Evolutionary conservation across 2,888 invertebrate species (phyloP).

Genomic region (Epinotia nisella): DNA sequence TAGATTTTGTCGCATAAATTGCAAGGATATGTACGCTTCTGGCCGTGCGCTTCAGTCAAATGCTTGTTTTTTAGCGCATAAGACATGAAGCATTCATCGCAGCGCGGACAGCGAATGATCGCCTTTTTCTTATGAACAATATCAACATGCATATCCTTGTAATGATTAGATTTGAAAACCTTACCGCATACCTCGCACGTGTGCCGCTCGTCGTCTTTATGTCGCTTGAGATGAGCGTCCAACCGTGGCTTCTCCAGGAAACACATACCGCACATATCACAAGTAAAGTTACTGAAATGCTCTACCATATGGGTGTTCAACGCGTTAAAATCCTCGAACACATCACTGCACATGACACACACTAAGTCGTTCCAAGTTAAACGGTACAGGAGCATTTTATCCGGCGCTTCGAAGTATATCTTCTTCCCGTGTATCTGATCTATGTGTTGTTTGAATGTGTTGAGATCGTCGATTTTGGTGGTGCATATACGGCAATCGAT

Average conservation of each 20-base stretch:
- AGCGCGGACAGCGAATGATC: conserved; percentile 73
- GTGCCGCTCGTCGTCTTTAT: conserved; percentile 80
- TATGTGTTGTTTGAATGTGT: conserved; percentile 71
- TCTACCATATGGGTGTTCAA: conserved; percentile 78
- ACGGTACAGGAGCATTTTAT: conserved; percentile 71
- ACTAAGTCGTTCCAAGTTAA: conserved; percentile 77
- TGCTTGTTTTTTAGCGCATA: conserved; percentile 77
- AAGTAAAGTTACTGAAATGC: conserved; percentile 77
- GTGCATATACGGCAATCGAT: conserved; percentile 75
- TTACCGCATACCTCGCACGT: conserved; percentile 82
- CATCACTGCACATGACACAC: conserved; percentile 76
- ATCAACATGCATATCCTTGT: conserved; percentile 79
- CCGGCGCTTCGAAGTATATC: conserved; percentile 76
- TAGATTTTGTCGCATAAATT: conserved; percentile 79
- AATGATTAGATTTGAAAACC: conserved; percentile 77
- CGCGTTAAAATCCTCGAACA: conserved; percentile 75
- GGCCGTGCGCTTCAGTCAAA: conserved; percentile 75
- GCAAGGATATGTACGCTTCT: conserved; percentile 75
- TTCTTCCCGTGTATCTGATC: conserved; percentile 73
- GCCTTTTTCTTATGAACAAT: conserved; percentile 78
- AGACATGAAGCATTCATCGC: conserved; percentile 79
- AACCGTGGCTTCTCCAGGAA: conserved; percentile 79
- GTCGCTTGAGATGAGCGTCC: conserved; percentile 77
- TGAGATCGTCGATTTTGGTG: conserved; percentile 69
- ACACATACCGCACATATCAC: conserved; percentile 76